Evolutionary conservation across 2,113 vertebrate species (phyloP), one percentile per base, ranked within the genome.

Genomic region (Sterrhoptilus dennistouni): DNA sequence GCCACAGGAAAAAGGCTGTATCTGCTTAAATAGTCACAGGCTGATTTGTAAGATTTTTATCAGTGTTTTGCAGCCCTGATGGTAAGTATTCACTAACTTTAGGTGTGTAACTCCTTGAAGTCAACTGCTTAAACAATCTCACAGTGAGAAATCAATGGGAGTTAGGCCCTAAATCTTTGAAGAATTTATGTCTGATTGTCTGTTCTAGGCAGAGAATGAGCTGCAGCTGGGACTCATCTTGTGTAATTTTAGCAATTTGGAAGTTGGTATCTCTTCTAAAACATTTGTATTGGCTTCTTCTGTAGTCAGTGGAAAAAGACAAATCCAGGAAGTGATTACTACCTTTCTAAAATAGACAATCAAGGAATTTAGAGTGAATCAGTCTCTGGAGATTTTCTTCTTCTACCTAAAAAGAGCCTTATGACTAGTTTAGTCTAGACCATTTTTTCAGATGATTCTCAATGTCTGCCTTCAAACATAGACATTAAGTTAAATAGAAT

Each of bases 261-360:
- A 90, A 81, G 83, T 89, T 66, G 47, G 21, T 90, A 47, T 95
- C 64, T 94, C n/a, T 90, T 93, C 56, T 90, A 90, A 96, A 95
- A 56, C 38, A 83, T 84, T 92, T 85, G 31, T 78, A 31, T 90
- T 86, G 29, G 29, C 28, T 93, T 72, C 50, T 88, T 80, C 44
- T 93, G 12, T 60, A 90, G 93, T 75, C 60, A 70, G 38, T n/a
- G 19, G 33, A 77, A 85, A 80, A 81, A 84, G 72, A 81, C 27
- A 40, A 38, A 80, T 90, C 35, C 59, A 64, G 77, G 49, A 74
- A 68, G 76, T 92, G 89, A 92, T 92, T 89, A 75, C 35, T 83
- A 87, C 76, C 86, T 96, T 87, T 95, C 47, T 83, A 40, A 97
- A 92, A 86, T 8, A 90, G 74, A 57, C 66, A 93, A 65, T 93